Evolutionary conservation across 2,888 invertebrate species (phyloP), one percentile per base, ranked within the genome.

Genomic region (Parnassius mnemosyne): DNA sequence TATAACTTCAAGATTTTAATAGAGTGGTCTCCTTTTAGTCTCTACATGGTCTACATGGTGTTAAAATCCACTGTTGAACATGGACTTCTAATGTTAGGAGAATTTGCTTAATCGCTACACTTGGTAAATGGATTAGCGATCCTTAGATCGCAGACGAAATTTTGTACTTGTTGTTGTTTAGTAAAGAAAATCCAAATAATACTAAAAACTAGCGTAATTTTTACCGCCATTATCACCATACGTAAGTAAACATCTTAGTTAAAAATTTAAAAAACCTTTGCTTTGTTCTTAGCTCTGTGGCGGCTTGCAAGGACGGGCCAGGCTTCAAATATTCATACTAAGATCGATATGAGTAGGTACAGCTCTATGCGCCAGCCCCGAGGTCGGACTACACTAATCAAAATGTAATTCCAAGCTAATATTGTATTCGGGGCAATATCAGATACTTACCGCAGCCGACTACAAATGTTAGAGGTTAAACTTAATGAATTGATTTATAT

Each of bases 321-420:
- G 73, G 66, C 76, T 83, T 90, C 83, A 89, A 90, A 90, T 89
- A 90, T 89, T 90, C 88, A 90, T 89, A 80, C 77, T 70, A 65
- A 83, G 85, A 89, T 90, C 90, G 89, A 90, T 89, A 85, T 81
- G 79, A 80, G 78, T 78, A 74, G 73, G 73, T 76, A 75, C 73
- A 70, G 70, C 74, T 72, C 71, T 75, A 81, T 85, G 81, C 83
- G 83, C 79, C 75, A 74, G 77, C 79, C 78, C 73, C 82, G 81
- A 83, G 80, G 81, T 81, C 82, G 78, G 74, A 75, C 78, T 75
- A 76, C 71, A 81, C 81, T 86, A 88, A 89, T 89, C 85, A 85
- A 84, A 87, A 83, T 76, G 82, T 83, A 81, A 84, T 87, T 82
- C 75, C 78, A 69, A 80, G 73, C 79, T 85, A 79, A 85, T 85